Conservation (phyloP, 2,797 vertebrate genomes). For the Microctenopoma stevenorrisi region DNA sequence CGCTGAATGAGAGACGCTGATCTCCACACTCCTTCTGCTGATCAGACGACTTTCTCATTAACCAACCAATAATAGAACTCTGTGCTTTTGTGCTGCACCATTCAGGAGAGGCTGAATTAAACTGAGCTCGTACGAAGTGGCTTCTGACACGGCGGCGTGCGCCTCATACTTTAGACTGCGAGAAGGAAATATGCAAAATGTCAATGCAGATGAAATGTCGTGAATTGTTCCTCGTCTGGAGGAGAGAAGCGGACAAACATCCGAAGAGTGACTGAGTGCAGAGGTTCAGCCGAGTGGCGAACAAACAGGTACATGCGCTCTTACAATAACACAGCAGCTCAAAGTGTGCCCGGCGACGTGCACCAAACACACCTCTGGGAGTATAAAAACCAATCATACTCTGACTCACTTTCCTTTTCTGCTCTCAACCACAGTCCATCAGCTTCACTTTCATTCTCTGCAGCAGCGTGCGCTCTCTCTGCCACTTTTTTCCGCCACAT, state of each 20-base stretch:
- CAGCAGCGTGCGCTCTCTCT: neutral
- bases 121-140: neutral
- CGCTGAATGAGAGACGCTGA: neutral
- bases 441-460: constrained; percentile 2
- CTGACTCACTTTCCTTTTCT: neutral
- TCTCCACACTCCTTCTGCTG: neutral
- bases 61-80: neutral
- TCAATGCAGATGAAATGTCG: neutral
- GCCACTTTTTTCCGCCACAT: neutral
- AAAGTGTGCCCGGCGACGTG: neutral
- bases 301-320: neutral
- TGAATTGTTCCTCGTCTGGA: neutral
- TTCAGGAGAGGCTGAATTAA: constrained; percentile 9
- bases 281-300: constrained; percentile 1
- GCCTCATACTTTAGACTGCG: neutral
- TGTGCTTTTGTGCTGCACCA: neutral
- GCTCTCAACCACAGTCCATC: neutral
- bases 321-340: neutral
- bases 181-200: neutral
- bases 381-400: constrained; percentile 22
- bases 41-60: constrained; percentile 1
- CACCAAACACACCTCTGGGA: constrained; percentile 10
- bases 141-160: neutral
- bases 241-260: neutral
- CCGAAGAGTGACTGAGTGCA: neutral